These are phyloP conservation scores for Chauna torquata DNA, from an alignment of 2,113 vertebrate genomes.

Conservation along the genomic window DNA sequence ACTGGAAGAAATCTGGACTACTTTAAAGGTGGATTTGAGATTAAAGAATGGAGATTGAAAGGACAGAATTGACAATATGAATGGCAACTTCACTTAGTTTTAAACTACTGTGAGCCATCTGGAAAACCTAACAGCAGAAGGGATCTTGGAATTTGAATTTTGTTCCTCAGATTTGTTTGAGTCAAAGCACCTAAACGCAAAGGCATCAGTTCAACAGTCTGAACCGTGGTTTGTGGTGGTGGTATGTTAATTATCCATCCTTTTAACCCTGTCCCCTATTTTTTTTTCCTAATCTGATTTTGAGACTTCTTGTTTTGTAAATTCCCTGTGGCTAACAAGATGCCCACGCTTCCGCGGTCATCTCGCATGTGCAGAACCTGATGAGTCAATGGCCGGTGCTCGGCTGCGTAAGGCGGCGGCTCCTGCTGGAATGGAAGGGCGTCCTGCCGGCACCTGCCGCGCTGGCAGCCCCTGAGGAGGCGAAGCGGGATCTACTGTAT, in stretches of 20 bases:
- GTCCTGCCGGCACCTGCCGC: no score
- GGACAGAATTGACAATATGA: background rate
- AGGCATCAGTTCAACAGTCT: background rate
- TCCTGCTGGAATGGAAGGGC: no score
- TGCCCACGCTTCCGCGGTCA: background rate
- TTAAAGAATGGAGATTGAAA: background rate
- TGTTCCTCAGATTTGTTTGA: background rate
- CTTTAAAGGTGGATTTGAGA: background rate
- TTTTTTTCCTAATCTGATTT: background rate
- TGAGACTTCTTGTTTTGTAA: background rate
- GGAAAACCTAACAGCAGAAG: background rate
- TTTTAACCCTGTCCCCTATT: background rate
- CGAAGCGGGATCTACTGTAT: background rate
- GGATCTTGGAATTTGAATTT: background rate
- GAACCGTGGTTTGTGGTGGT: background rate
- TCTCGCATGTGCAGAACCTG: no score
- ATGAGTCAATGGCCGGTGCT: no score
- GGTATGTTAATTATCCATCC: background rate
- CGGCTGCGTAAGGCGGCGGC: no score
- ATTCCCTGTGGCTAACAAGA: background rate
- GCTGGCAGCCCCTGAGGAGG: background rate
- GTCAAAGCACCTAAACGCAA: background rate
- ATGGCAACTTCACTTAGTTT: background rate
- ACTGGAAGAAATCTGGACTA: background rate
- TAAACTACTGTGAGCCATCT: background rate